Base-by-base conservation (phyloP, 2,888 invertebrate genomes). In the Himalopsyche tibetana region DNA sequence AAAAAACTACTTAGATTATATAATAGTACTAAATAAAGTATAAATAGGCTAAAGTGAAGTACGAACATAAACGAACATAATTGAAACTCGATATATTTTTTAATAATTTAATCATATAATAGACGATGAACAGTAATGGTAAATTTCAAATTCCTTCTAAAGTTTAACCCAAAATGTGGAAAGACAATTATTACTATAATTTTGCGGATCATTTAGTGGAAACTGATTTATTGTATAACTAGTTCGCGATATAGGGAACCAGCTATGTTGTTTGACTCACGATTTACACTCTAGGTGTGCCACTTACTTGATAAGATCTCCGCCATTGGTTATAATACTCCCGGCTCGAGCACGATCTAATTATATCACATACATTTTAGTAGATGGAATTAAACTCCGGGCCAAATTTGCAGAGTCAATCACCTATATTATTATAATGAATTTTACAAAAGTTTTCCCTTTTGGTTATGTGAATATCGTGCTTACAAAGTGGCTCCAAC, bases 201-300 rank as follows among this genome's bases (percentile, higher is more conserved):
- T 74, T 36, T 74, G 36, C 36, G 74, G 8, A 74, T 74, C 74
- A 11, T 15, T 15, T 36, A 74, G 19, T 38, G 36, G 36, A 28
- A 74, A 36, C 74, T 74, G 74, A 74, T 38, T 74, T 38, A 74
- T 38, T 74, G 9, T 74, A 74, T 11, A 74, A 36, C 74, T 74
- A 28, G 74, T 74, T 15, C 38, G 38, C 28, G 38, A 74, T 74
- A 74, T 74, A 74, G 38, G 15, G 74, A 74, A 74, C 28, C 74
- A 74, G 36, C 36, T 74, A 74, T 74, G 38, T 74, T 36, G 38
- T 74, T 74, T 74, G 38, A 74, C 36, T 74, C 5, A 74, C 74
- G 74, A 74, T 74, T 74, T 74, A 74, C 36, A 74, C 74, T 74
- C 15, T 74, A 74, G 74, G 74, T 74, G 74, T 74, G 74, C 74